A percentile compares a stretch with the other conserved stretches of the same genome.
Conservation (phyloP, 2,113 vertebrate genomes). For the Osmerus mordax region DNA sequence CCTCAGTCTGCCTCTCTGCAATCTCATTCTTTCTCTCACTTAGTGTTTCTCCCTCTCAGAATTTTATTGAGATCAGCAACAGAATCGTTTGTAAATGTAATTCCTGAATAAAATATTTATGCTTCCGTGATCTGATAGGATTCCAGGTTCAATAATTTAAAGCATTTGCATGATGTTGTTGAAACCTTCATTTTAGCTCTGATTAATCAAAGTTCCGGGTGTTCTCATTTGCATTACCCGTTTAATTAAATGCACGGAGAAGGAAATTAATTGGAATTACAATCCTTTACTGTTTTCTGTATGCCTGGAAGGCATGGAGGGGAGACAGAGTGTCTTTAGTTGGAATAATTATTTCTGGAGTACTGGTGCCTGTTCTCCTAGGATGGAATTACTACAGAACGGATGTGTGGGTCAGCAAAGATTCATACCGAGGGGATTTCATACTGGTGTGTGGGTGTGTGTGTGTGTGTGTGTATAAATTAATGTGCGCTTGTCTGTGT, state of each 20-base stretch:
- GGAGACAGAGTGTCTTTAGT: not conserved
- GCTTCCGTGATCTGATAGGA: too few relatives aligned
- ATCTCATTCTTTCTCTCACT: not conserved
- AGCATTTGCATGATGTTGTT: constrained; percentile 5
- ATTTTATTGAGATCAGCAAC: not conserved
- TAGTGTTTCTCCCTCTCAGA: not conserved
- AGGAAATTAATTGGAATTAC: constrained; percentile 21
- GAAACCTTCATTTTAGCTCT: constrained; percentile 14
- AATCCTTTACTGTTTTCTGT: constrained; percentile 15
- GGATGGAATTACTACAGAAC: too few relatives aligned
- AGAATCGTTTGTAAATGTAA: not conserved
- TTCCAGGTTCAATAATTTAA: not conserved
- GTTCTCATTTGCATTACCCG: constrained; percentile 12
- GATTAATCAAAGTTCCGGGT: constrained; percentile 9
- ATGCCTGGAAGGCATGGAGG: not conserved
- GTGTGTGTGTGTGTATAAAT: too few relatives aligned
- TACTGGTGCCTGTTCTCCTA: not conserved
- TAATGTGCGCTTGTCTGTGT: too few relatives aligned
- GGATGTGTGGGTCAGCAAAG: too few relatives aligned
- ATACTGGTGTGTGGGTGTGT: too few relatives aligned
- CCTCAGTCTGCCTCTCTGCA: not conserved
- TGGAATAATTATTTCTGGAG: not conserved
- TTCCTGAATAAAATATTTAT: not conserved
- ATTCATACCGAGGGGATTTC: too few relatives aligned
- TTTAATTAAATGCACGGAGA: constrained; percentile 23